Percentiles rank a stretch among this genome's conserved stretches.
Conservation (phyloP, 2,797 vertebrate species). For the Chrysocyon brachyurus region DNA sequence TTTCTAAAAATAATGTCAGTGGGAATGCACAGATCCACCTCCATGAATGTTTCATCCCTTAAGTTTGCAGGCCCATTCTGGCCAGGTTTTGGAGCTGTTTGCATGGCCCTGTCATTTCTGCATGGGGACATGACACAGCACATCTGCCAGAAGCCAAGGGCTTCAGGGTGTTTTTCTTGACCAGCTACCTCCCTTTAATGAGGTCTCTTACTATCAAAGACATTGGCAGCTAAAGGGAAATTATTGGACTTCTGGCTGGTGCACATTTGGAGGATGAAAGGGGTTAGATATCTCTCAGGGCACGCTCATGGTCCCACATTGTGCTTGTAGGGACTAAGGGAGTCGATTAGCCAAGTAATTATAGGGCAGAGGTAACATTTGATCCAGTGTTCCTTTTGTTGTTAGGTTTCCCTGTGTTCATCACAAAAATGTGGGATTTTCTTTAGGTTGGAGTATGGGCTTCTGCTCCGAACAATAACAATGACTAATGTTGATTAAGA, state of each 20-base stretch:
- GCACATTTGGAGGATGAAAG: not conserved
- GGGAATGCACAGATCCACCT: not conserved
- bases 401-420: slow-evolving; percentile 2
- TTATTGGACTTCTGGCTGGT: not conserved
- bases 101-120: not conserved
- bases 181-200: not conserved
- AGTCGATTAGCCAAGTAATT: not conserved
- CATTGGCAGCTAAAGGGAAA: not conserved
- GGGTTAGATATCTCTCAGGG: not conserved
- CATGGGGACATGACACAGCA: not conserved
- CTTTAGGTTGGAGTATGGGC: not conserved
- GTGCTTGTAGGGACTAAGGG: not conserved
- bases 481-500: not conserved
- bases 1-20: not conserved
- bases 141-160: slow-evolving; percentile 29
- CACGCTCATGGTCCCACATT: rapidly evolving
- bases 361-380: not conserved
- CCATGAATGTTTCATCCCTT: not conserved
- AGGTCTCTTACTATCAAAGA: slow-evolving; percentile 22
- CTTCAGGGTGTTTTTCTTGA: not conserved
- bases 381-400: not conserved
- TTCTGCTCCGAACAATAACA: not conserved
- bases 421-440: not conserved
- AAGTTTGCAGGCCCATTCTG: not conserved
- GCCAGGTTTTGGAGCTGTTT: not conserved